Evolutionary conservation across 2,888 invertebrate genomes (phyloP).

Genomic region (Poecilus cupreus): DNA sequence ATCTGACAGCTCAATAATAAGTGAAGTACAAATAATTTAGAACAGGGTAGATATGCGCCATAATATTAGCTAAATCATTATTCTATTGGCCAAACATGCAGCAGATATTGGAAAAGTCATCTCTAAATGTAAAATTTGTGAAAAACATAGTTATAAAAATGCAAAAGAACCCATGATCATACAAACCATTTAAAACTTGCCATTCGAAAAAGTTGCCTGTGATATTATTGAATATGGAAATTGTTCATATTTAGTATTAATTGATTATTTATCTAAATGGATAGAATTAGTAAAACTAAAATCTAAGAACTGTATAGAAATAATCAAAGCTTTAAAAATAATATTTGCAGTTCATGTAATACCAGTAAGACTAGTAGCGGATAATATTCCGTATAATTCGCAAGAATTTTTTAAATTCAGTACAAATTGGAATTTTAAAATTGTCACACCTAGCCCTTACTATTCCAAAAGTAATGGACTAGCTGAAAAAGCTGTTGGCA

Average conservation of each 20-base stretch:
- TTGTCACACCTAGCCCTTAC: neutral
- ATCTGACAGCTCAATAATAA: no score
- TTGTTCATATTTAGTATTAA: neutral
- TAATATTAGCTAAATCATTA: no score
- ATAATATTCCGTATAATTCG: neutral
- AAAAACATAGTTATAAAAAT: neutral
- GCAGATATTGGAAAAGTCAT: no score
- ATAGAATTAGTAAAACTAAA: no score
- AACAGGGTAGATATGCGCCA: no score
- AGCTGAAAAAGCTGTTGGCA: neutral
- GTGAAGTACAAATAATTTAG: no score
- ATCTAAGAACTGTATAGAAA: neutral
- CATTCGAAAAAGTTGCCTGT: constrained; percentile 13
- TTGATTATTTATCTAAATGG: no score
- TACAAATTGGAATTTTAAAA: constrained; percentile 12
- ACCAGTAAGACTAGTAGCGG: neutral
- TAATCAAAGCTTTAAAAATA: neutral
- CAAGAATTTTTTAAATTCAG: neutral
- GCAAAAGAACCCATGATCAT: constrained; percentile 8
- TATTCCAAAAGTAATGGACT: constrained; percentile 13
- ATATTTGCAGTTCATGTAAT: constrained; percentile 11
- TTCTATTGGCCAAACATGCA: no score
- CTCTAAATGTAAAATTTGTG: constrained; percentile 13
- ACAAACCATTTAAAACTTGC: neutral
- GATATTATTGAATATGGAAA: constrained; percentile 6